Base-by-base conservation (phyloP, 2,797 vertebrate species). In the Acestrorhynchus altus region DNA sequence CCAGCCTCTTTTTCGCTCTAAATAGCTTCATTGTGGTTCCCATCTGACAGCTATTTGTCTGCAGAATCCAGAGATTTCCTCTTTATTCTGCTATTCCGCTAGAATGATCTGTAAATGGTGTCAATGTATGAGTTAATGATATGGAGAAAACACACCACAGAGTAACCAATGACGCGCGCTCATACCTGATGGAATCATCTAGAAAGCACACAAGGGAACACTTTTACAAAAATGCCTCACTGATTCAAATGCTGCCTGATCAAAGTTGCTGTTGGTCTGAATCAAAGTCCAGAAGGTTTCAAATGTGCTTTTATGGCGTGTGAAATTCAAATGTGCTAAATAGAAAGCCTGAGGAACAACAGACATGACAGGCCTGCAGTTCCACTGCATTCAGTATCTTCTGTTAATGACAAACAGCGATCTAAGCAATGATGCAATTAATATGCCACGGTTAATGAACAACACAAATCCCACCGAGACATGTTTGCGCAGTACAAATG, bases 81-180 rank as follows among this genome's bases (percentile, higher is more conserved):
- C 42, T 46, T 60, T 74, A 49, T 64, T 65, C 11, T 35, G 0
- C 73, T 72, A 44, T 71, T 70, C 24, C 39, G 28, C 70, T 20
- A 31, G 26, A 63, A 42, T 49, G 72, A 61, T 73, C 73, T 71
- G 70, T 52, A 68, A 77, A 79, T 69, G 60, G 49, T 80, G 74
- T 64, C 61, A 70, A 76, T 72, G 68, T 75, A 42, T 65, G 46
- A 71, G 77, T 66, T 83, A 78, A 75, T 72, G 63, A 74, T 76
- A 73, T 68, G 57, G 57, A 81, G 47, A 72, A 54, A 47, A 69
- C 20, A 56, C 42, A n/a, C 52, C 16, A 31, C 11, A 54, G 40
- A n/a, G 61, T 65, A 74, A 64, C 72, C 77, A 75, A 72, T 75
- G 59, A 81, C 24, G 42, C 49, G 13, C 6, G 22, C 68, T 65